These are phyloP conservation scores for Microcebus tavaratra DNA, from an alignment of 2,113 vertebrate species.

Conservation along the genomic window DNA sequence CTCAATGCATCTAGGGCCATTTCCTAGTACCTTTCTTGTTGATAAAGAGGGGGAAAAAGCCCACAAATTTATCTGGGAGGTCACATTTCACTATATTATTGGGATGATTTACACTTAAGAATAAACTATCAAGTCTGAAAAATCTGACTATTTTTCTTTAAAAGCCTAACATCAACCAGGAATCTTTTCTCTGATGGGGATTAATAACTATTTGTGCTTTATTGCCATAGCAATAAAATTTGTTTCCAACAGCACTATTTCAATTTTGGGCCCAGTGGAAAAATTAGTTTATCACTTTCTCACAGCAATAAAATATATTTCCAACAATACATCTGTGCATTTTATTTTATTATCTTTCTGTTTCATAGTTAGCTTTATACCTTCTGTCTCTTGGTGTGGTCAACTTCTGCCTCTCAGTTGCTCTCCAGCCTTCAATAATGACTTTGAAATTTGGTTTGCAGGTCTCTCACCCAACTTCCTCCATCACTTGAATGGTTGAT, in stretches of 20 bases:
- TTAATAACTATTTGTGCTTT: neutral
- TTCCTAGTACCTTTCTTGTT: neutral
- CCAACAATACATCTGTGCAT: neutral
- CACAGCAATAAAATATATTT: neutral
- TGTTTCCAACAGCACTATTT: slow-evolving; percentile 26
- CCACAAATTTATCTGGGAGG: neutral
- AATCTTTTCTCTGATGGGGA: neutral
- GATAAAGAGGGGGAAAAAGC: neutral
- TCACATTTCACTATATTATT: neutral
- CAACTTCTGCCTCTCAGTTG: neutral
- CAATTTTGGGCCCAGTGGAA: neutral
- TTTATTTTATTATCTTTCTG: neutral
- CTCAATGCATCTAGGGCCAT: neutral
- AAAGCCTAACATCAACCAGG: neutral
- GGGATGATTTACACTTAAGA: neutral
- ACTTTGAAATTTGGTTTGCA: neutral
- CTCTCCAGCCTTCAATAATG: neutral
- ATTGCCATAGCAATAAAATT: neutral
- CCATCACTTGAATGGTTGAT: neutral
- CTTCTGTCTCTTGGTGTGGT: neutral
- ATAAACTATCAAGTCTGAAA: neutral
- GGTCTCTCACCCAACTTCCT: neutral
- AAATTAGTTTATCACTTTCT: slow-evolving; percentile 5
- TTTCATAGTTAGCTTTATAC: neutral
- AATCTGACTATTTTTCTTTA: neutral